Base-by-base conservation (phyloP, 2,113 vertebrate genomes). In the Leiothrix lutea region DNA sequence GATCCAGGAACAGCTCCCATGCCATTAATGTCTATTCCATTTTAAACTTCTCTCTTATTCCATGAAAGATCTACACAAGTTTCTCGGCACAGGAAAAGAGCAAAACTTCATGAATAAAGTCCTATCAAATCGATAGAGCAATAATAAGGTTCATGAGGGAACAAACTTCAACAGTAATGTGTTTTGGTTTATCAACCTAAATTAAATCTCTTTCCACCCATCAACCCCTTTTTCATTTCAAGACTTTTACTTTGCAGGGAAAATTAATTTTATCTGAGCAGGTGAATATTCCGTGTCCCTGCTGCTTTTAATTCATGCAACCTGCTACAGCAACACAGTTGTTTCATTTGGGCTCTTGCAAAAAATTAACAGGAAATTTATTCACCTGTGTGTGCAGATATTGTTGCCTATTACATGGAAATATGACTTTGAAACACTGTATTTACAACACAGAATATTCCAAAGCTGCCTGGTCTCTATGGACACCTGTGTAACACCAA, bases 401-500 rank as follows among this genome's bases (percentile, higher is more conserved):
- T 8, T 28, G 56, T 64, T 88, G 57, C 25, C 40, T 45, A 8
- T n/a, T 35, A 73, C 23, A 56, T 19, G 12, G 40, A 61, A 86
- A 73, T 61, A 85, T 0, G 28, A 72, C 66, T 44, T 17, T 36
- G 42, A 94, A 74, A 77, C 12, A 69, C n/a, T 3, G 0, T 29
- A 15, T 90, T 95, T 93, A 87, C 40, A 93, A 69, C 94, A 38
- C 58, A 72, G 56, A 79, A 67, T 42, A 94, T 56, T 91, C 58
- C 75, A 77, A 79, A 91, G 64, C 9, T 60, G 51, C 28, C 33
- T 21, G 75, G 40, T 95, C 80, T 86, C 95, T 45, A 3, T 3
- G 79, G 91, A 88, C 93, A 94, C 38, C 58, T 86, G 83, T 24
- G 6, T 36, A 92, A 85, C 23, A 93, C 50, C 94, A 97, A 86